Base-by-base conservation (phyloP, 2,113 vertebrate species). In the Perca flavescens region DNA sequence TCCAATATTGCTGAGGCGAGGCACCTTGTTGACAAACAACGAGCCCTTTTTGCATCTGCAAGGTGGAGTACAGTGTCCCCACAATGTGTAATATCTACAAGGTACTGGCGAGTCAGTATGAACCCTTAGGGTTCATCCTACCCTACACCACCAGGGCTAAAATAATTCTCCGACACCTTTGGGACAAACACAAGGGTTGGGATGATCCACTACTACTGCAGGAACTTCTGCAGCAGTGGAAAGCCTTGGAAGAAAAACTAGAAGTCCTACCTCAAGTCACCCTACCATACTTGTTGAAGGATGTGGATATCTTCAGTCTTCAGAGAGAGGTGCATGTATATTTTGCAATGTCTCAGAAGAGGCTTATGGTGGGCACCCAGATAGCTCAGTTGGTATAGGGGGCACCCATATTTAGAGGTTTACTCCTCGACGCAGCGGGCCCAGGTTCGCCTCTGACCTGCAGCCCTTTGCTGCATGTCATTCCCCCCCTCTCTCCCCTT, bases 41-140 rank as follows among this genome's bases (percentile, higher is more conserved):
- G 13, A 14, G 11, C 56, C 4, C 56, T 58, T 9, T 5, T 58
- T 0, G 12, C 22, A 6, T 13, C 12, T 5, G 22, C 12, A 14
- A 21, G 0, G 28, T 77, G 2, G 36, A 75, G 3, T 64, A 71
- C 31, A 21, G 25, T 2, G 50, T 40, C 1, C 64, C 34, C 1
- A 80, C 74, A 1, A 81, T 81, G 77, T 25, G 73, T 9, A 84
- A 74, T 28, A 68, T 79, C 19, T 79, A 69, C 14, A 60, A 54
- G 5, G 54, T 74, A 0, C 49, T 86, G 1, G 79, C 74, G 0
- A 66, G 65, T 10, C 60, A 77, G 52, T 77, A 77, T 3, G 34
- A 79, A 25, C 82, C 63, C 1, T 15, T 79, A 2, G 62, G 82
- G 2, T 67, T 62, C 31, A 79, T 79, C 31, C 1, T 74, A 0